Base-by-base conservation (phyloP, 2,113 vertebrate genomes). In the Hyaena hyaena region DNA sequence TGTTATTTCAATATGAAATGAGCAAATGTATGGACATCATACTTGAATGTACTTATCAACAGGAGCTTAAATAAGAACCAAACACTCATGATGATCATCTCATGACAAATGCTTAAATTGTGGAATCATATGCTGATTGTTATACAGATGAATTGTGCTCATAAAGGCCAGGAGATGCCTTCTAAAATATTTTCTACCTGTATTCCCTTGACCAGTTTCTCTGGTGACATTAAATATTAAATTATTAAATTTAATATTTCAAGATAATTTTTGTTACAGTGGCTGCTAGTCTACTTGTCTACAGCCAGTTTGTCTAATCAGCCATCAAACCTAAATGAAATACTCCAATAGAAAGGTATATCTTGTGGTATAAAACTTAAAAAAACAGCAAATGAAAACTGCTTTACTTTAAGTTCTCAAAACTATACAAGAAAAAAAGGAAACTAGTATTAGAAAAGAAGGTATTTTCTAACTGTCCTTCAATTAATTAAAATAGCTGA, bases 1-100 rank as follows among this genome's bases (percentile, higher is more conserved):
- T 16, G 79, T 95, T 95, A 98, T 82, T 97, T 86, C 89, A 91
- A 35, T 53, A 71, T 73, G 21, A 96, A 95, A 95, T 53, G 39
- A 90, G 93, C 4, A 94, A 90, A 69, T 39, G 66, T 0, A 80
- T 33, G n/a, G 21, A 66, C 21, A 58, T 63, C 4, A 76, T 24
- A 77, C 35, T 74, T 87, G 24, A 90, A 77, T 65, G 50, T 23
- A 89, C 35, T 45, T 81, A 88, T 82, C 39, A n/a, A 28, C 39
- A 16, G 10, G 8, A 93, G 24, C 74, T 86, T 87, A 79, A 95
- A 86, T 28, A 96, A 80, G 33, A 82, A 77, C 12, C 26, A 82
- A 71, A 4, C 43, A 73, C 23, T 39, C 58, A 61, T 23, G 58
- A 61, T 0, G 61, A 48, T 26, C 9, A 58, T 68, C 39, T 95